A percentile compares a stretch with the other conserved stretches of the same genome.
Conservation (phyloP, 2,888 invertebrate genomes). For the Ellobium chinense region DNA sequence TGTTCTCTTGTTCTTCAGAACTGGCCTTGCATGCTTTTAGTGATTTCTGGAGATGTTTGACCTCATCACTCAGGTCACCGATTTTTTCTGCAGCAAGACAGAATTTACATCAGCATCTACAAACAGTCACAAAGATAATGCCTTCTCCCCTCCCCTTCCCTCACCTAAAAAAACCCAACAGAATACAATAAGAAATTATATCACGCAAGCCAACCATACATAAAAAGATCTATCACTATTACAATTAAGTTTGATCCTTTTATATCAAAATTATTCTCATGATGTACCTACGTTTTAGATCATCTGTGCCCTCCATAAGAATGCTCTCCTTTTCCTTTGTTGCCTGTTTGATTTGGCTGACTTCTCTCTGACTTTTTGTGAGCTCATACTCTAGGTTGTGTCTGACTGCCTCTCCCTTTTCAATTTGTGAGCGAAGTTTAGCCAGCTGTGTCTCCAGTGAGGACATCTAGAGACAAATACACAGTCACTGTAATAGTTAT, state of each 20-base stretch:
- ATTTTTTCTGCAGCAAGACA: slow-evolving; percentile 64
- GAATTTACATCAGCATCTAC: no score
- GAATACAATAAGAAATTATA: no score
- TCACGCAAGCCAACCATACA: no score
- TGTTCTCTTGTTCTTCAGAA: slow-evolving; percentile 57
- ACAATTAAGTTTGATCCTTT: no score
- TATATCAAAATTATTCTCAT: background rate
- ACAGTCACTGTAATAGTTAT: background rate
- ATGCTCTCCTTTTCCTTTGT: slow-evolving; percentile 61
- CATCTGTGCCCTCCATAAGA: slow-evolving; percentile 64
- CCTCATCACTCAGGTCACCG: slow-evolving; percentile 59
- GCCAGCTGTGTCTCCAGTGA: slow-evolving; percentile 70
- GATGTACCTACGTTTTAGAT: slow-evolving; percentile 67
- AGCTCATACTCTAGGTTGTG: slow-evolving; percentile 76
- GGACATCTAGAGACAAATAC: slow-evolving; percentile 55
- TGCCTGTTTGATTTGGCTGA: slow-evolving; percentile 64
- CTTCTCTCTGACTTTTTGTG: slow-evolving; percentile 66
- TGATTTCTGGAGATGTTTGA: slow-evolving; percentile 58
- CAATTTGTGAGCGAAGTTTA: slow-evolving; percentile 70
- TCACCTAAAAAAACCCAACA: no score
- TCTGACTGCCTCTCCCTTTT: slow-evolving; percentile 74
- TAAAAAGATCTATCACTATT: no score
- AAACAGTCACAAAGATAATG: no score
- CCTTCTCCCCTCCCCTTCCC: no score
- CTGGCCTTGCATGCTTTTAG: slow-evolving; percentile 55